These are phyloP conservation scores for Cacatua alba DNA, from an alignment of 2,113 vertebrate species.

Conservation along the genomic window DNA sequence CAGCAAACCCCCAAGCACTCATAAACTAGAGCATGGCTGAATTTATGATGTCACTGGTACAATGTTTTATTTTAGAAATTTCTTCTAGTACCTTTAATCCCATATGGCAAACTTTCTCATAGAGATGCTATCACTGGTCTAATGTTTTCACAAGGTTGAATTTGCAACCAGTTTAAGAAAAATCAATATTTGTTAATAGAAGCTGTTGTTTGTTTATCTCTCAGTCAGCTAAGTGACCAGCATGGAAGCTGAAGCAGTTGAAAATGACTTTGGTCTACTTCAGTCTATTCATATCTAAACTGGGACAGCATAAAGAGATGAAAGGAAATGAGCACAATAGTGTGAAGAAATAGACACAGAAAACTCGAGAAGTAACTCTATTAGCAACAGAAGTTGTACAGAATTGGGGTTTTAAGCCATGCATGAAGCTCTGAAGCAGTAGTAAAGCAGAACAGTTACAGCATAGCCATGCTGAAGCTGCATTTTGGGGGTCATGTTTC, in stretches of 20 bases:
- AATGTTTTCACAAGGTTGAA: neutral
- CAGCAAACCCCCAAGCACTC: neutral
- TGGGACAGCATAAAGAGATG: neutral
- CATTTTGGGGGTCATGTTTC: neutral
- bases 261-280: neutral
- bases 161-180: neutral
- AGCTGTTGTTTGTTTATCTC: conserved; percentile 7
- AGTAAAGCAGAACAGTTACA: neutral
- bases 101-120: neutral
- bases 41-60: neutral
- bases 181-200: conserved; percentile 17
- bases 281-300: neutral
- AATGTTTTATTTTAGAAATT: neutral
- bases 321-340: neutral
- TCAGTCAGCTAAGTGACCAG: neutral
- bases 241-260: neutral
- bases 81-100: neutral
- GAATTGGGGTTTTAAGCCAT: neutral
- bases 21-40: neutral
- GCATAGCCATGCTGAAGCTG: neutral
- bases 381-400: neutral
- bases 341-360: neutral
- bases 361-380: neutral
- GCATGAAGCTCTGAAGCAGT: neutral
- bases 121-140: neutral